A percentile compares a stretch with the other conserved stretches of the same genome.
Evolutionary conservation across 2,113 vertebrate species (phyloP).

Genomic region (Oreotrochilus melanogaster): DNA sequence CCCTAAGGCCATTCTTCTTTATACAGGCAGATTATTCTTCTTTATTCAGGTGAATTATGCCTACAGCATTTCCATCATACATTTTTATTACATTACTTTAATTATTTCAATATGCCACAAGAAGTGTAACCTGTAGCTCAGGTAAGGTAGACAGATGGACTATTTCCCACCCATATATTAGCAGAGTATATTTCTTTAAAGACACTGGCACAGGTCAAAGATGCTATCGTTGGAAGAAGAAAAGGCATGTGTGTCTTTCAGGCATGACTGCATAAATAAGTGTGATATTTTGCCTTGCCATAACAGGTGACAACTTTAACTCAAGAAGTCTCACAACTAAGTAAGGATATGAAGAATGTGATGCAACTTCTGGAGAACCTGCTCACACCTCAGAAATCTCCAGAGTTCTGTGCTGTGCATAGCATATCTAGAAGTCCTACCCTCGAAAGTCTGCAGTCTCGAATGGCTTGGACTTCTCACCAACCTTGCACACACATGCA

Average conservation of each 20-base stretch:
- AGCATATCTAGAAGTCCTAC: slow-evolving; percentile 65
- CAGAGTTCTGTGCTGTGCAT: slow-evolving; percentile 73
- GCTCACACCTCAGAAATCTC: slow-evolving; percentile 67
- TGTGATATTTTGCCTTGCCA: background rate
- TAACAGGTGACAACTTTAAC: slow-evolving; percentile 79
- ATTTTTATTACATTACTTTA: background rate
- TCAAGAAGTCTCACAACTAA: slow-evolving; percentile 84
- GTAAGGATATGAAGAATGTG: slow-evolving; percentile 82
- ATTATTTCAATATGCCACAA: background rate
- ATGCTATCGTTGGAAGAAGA: background rate
- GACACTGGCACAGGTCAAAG: background rate
- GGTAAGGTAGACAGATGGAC: background rate
- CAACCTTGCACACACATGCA: slow-evolving; percentile 74
- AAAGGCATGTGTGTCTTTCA: background rate
- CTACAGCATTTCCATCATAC: fast-evolving
- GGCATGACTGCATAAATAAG: background rate
- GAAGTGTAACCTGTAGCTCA: background rate
- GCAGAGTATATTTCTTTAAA: background rate
- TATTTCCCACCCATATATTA: background rate
- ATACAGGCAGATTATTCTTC: background rate
- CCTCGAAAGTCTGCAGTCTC: slow-evolving; percentile 72
- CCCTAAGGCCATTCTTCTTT: background rate
- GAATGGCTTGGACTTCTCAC: slow-evolving; percentile 65
- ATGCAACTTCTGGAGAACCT: slow-evolving; percentile 80
- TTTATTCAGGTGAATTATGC: background rate